These are phyloP conservation scores for Poliocrania exsul DNA, from an alignment of 2,797 vertebrate species.

Conservation along the genomic window DNA sequence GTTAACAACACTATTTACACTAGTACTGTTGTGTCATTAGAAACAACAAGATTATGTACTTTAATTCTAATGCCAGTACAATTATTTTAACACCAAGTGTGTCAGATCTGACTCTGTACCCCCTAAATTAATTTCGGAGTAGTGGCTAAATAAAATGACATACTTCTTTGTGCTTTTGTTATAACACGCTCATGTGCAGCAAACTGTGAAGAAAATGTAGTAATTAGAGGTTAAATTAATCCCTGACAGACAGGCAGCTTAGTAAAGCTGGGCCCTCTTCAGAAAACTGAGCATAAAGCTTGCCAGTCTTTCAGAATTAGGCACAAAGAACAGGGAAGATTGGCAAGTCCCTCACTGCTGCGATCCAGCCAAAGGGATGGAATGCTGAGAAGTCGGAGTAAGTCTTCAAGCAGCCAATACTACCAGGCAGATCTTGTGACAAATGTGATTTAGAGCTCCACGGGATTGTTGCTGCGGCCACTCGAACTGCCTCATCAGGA, in stretches of 20 bases:
- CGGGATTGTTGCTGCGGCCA: not conserved
- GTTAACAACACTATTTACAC: conserved; percentile 61
- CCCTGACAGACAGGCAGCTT: conserved; percentile 78
- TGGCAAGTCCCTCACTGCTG: conserved; percentile 42
- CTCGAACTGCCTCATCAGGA: conserved; percentile 47
- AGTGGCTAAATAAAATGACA: conserved; percentile 74
- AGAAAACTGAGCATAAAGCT: conserved; percentile 64
- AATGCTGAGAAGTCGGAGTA: not conserved
- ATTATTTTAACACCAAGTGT: conserved; percentile 73
- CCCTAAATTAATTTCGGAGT: conserved; percentile 75
- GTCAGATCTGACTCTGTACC: conserved; percentile 71
- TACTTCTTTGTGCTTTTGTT: conserved; percentile 78
- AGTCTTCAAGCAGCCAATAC: conserved; percentile 31
- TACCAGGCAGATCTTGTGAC: conserved; percentile 26
- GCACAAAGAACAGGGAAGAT: conserved; percentile 57
- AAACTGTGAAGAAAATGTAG: conserved; percentile 79
- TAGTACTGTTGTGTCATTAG: conserved; percentile 58
- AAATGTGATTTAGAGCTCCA: conserved; percentile 10
- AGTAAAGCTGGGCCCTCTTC: conserved; percentile 70
- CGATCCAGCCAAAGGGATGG: conserved; percentile 22
- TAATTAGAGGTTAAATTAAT: conserved; percentile 84
- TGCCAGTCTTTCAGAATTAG: conserved; percentile 67
- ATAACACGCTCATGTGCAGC: conserved; percentile 74
- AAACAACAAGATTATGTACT: conserved; percentile 71
- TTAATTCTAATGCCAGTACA: conserved; percentile 66